Base-by-base conservation (phyloP, 2,113 vertebrate genomes). In the Pica pica region DNA sequence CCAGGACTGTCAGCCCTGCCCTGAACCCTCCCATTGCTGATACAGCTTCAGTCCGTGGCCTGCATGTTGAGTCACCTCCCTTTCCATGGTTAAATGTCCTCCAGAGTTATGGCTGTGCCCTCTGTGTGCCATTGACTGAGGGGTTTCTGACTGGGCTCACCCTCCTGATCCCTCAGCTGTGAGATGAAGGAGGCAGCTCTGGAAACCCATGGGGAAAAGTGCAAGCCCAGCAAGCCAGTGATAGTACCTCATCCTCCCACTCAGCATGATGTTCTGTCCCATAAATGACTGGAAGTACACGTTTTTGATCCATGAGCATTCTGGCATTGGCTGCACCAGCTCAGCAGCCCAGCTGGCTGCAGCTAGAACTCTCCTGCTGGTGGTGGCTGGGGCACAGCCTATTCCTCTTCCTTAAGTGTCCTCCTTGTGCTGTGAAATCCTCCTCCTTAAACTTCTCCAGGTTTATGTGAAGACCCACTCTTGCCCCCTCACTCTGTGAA, bases 181-280 rank as follows among this genome's bases (percentile, higher is more conserved):
- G 5, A 31, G 28, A 22, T 26, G 37, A 20, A 71, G 46, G 50
- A 53, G 49, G 47, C 20, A 65, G 60, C 53, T 68, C 39, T 35
- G 41, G 53, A 68, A 49, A 47, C 27, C 24, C 2, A 0, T 7
- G 33, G 24, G 23, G 63, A 70, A 12, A 67, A 71, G 37, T 14
- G 3, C n/a, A 49, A 35, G 42, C 10, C 39, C 63, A 26, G 37
- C 1, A 2, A 76, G 64, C 16, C 37, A 6, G 23, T 10, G 26
- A 27, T 15, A 1, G 42, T 3, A 12, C 52, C 47, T 63, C 1
- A 0, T 83, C 31, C 67, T 73, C 41, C 47, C 64, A 15, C 26
- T 18, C 39, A 4, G 1, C 0, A 0, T 37, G 49, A 1, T 9
- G 18, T 65, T 52, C 39, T 4, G 2, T 22, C 23, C 86, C n/a